phyloP scores from a whole-genome alignment of 2,888 invertebrate species.

The Agapostemon virescens region DNA sequence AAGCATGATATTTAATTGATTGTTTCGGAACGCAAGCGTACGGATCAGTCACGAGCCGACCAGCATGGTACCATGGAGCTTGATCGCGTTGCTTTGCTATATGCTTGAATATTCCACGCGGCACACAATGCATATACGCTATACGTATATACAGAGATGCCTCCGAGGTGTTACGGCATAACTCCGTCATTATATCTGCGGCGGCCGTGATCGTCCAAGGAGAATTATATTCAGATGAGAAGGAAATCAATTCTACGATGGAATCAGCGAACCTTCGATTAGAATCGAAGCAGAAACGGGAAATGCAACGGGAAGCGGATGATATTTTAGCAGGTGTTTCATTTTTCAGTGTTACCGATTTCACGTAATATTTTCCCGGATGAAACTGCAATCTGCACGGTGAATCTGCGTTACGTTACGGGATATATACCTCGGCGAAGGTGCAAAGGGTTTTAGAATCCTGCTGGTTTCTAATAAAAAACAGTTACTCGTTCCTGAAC shows the following conservation, averaged over 20 bases:
- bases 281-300: conserved; percentile 49
- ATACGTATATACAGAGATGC: conserved; percentile 62
- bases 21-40: conserved; percentile 18
- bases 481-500: neutral
- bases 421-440: neutral
- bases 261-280: conserved; percentile 64
- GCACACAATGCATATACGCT: conserved; percentile 55
- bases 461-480: neutral
- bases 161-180: conserved; percentile 78
- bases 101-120: conserved; percentile 50
- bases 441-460: neutral
- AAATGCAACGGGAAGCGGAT: conserved; percentile 64
- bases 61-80: conserved; percentile 12
- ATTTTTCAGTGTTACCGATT: conserved; percentile 33
- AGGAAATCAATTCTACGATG: conserved; percentile 78
- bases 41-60: conserved; percentile 26
- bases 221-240: conserved; percentile 79
- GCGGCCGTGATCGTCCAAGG: conserved; percentile 74
- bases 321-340: conserved; percentile 59
- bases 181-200: conserved; percentile 75
- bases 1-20: conserved; percentile 44
- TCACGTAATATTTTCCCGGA: neutral
- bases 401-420: neutral
- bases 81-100: conserved; percentile 62
- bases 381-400: no score